Percentiles rank a stretch among this genome's conserved stretches.
phyloP scores from a whole-genome alignment of 2,113 vertebrate species.

The Egretta garzetta region DNA sequence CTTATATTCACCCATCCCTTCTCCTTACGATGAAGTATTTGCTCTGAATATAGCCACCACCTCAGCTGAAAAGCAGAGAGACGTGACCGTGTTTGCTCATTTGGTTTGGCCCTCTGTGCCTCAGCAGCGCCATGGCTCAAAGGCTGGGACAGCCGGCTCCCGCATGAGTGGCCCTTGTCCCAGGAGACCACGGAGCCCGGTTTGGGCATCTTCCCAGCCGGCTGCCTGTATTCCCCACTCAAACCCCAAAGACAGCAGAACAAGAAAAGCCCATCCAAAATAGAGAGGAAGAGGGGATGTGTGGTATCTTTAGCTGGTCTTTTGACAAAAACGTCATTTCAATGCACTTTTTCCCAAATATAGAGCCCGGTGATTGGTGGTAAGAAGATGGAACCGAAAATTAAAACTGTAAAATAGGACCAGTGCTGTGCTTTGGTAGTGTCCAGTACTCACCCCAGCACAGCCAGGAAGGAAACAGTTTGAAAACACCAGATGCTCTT shows the following conservation, averaged over 20 bases:
- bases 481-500: background rate
- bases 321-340: background rate
- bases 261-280: background rate
- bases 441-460: background rate
- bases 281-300: background rate
- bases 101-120: background rate
- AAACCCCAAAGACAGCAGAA: background rate
- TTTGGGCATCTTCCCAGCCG: background rate
- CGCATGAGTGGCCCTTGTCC: rapidly evolving
- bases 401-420: background rate
- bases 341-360: background rate
- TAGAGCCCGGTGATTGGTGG: background rate
- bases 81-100: rapidly evolving
- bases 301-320: background rate
- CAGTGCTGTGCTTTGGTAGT: background rate
- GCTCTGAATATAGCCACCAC: background rate
- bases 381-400: background rate
- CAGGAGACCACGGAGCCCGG: rapidly evolving
- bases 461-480: background rate
- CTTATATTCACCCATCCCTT: background rate
- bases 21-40: background rate
- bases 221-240: background rate
- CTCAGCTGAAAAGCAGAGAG: background rate
- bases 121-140: background rate
- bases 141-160: background rate